Base-by-base conservation (phyloP, 2,113 vertebrate genomes). In the Nycticryphes semicollaris region DNA sequence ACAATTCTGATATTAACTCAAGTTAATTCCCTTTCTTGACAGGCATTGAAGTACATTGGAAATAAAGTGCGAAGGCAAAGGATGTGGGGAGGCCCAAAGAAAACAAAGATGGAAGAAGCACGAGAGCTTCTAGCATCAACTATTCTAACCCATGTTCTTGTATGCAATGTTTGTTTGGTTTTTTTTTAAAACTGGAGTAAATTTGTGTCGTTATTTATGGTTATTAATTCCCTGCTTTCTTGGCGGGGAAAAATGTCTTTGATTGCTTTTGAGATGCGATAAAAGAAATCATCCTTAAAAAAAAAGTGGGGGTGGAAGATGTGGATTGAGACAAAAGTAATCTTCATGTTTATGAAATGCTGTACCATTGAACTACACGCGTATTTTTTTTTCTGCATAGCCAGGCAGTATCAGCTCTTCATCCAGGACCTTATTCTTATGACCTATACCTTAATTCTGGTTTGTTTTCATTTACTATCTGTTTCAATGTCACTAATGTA, bases 31-130 rank as follows among this genome's bases (percentile, higher is more conserved):
- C 88, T 20, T 23, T 35, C 64, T 84, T 95, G 74, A 43, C 96
- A 99, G 99, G 99, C 99, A 21, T 95, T 99, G 83, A 98, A 98
- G 78, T 99, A 99, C 89, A 99, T 99, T 57, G 99, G 99, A 56
- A 99, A 99, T 97, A 99, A 99, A 98, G 99, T 99, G 48, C 98
- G 99, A 84, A 98, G 99, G 67, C 99, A 99, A 94, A 98, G 99
- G 43, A 99, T 99, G 98, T 99, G 99, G 99, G 99, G 99, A 69
- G 98, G 99, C 59, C 99, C 99, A 30, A 99, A 99, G 97, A 99
- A 99, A 95, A 99, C 99, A 48, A 99, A 99, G 96, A 99, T 99
- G 98, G 99, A 99, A 97, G 99, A 99, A 94, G 99, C 99, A 77
- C 98, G 99, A 97, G 99, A 99, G 96, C 98, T 99, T 31, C 90